These are phyloP conservation scores for Cisticola juncidis DNA, from an alignment of 2,113 vertebrate genomes.

Conservation along the genomic window DNA sequence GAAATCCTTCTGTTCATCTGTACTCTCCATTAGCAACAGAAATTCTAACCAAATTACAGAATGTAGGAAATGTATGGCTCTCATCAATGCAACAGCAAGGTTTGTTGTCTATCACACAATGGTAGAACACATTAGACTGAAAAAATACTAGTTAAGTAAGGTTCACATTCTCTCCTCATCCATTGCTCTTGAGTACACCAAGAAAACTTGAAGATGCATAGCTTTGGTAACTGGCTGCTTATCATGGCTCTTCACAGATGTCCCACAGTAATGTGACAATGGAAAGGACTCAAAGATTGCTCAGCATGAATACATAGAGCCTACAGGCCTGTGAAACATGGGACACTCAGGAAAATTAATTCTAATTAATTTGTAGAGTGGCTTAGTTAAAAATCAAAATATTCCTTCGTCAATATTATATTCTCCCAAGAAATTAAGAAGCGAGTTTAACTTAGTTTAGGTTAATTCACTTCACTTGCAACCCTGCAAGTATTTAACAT, in stretches of 20 bases:
- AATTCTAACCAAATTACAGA: not conserved
- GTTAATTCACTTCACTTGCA: constrained; percentile 16
- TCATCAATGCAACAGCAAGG: not conserved
- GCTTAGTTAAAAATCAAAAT: constrained; percentile 34
- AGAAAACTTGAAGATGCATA: not conserved
- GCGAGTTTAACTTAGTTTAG: not conserved
- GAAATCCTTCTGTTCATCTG: not conserved
- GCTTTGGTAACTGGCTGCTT: constrained; percentile 20
- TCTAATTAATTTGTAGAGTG: not conserved
- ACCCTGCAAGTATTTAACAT: not conserved
- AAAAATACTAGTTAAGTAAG: not conserved
- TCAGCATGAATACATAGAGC: not conserved
- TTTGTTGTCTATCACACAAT: not conserved
- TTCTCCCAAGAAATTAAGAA: constrained; percentile 7
- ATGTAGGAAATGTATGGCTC: not conserved
- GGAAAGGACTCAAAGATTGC: not conserved
- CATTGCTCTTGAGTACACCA: not conserved
- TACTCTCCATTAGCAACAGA: not conserved
- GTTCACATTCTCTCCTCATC: not conserved
- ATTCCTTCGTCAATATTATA: not conserved
- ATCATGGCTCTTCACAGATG: not conserved
- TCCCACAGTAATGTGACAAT: not conserved
- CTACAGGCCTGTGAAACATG: not conserved
- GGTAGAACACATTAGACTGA: not conserved
- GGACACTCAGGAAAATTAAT: constrained; percentile 30